Evolutionary conservation across 2,888 invertebrate genomes (phyloP).

Genomic region (Epistrophe grossulariae): DNA sequence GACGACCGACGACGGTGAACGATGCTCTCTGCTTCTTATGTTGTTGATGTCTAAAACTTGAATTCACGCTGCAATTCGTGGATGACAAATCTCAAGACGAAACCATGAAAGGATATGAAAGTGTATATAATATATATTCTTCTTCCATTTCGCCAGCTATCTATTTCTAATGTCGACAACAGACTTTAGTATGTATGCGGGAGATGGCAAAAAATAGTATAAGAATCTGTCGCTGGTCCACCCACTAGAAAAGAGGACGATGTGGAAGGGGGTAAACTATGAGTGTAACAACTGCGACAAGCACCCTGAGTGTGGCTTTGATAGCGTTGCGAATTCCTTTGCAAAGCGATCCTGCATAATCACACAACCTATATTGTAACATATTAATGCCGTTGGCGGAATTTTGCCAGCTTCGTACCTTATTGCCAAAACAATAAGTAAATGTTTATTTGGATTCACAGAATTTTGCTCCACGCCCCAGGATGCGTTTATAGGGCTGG

Average conservation of each 20-base stretch:
- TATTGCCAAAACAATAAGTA: not conserved
- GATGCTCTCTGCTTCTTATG: constrained; percentile 68
- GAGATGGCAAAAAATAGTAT: constrained; percentile 39
- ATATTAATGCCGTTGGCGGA: constrained; percentile 37
- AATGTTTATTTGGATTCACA: too few species aligned
- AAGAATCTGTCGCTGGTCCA: constrained; percentile 63
- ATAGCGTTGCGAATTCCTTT: constrained; percentile 74
- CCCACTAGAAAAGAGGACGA: constrained; percentile 42
- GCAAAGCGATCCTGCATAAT: constrained; percentile 67
- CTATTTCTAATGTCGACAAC: constrained; percentile 74
- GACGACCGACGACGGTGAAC: constrained; percentile 16
- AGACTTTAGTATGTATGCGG: constrained; percentile 50
- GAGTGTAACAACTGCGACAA: constrained; percentile 74
- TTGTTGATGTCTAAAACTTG: constrained; percentile 63
- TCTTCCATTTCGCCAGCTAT: constrained; percentile 55
- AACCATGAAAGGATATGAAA: constrained; percentile 48
- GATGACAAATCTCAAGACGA: constrained; percentile 65
- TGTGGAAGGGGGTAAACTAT: constrained; percentile 40
- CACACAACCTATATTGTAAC: constrained; percentile 53
- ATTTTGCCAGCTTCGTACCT: not conserved
- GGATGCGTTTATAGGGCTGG: too few species aligned
- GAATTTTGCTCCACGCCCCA: too few species aligned
- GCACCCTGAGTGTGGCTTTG: constrained; percentile 73
- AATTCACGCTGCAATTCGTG: constrained; percentile 70
- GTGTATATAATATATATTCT: constrained; percentile 65